These are phyloP conservation scores for Cheilosia urbana DNA, from an alignment of 2,888 invertebrate genomes.

Conservation along the genomic window DNA sequence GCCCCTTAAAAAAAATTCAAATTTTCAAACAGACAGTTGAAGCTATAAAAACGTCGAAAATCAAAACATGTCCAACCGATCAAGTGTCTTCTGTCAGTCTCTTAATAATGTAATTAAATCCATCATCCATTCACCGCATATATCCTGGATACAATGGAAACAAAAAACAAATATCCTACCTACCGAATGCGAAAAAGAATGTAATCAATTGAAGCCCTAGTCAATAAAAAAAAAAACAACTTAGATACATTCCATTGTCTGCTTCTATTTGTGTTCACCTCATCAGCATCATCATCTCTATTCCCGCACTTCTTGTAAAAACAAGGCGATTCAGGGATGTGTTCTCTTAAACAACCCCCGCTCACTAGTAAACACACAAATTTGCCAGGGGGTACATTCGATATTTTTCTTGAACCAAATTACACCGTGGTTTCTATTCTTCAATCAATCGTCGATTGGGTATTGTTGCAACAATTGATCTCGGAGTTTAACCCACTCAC, in stretches of 20 bases:
- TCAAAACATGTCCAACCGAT: background rate
- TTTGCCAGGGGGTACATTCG: slow-evolving; percentile 64
- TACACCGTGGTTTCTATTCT: slow-evolving; percentile 59
- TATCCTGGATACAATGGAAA: slow-evolving; percentile 11
- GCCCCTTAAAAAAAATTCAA: too few species aligned
- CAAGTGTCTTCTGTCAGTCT: slow-evolving; percentile 43
- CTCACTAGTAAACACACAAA: slow-evolving; percentile 13
- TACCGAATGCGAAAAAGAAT: slow-evolving; percentile 34
- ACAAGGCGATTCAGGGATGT: slow-evolving; percentile 43
- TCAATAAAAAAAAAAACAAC: slow-evolving; percentile 4
- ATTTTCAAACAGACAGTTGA: background rate
- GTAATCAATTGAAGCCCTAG: slow-evolving; percentile 73
- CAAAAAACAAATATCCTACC: slow-evolving; percentile 3
- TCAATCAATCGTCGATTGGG: slow-evolving; percentile 47
- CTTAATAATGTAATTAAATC: slow-evolving; percentile 60
- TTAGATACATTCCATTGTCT: slow-evolving; percentile 73
- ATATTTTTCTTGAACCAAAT: slow-evolving; percentile 63
- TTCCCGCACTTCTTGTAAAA: slow-evolving; percentile 35
- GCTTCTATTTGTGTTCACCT: slow-evolving; percentile 50
- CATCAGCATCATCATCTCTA: slow-evolving; percentile 47
- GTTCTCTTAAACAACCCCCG: slow-evolving; percentile 47
- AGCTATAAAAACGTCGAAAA: background rate
- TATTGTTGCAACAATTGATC: slow-evolving; percentile 69
- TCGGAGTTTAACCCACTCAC: slow-evolving; percentile 62
- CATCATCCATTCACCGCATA: slow-evolving; percentile 8